phyloP scores from a whole-genome alignment of 2,797 vertebrate genomes.

The Chromis chromis region DNA sequence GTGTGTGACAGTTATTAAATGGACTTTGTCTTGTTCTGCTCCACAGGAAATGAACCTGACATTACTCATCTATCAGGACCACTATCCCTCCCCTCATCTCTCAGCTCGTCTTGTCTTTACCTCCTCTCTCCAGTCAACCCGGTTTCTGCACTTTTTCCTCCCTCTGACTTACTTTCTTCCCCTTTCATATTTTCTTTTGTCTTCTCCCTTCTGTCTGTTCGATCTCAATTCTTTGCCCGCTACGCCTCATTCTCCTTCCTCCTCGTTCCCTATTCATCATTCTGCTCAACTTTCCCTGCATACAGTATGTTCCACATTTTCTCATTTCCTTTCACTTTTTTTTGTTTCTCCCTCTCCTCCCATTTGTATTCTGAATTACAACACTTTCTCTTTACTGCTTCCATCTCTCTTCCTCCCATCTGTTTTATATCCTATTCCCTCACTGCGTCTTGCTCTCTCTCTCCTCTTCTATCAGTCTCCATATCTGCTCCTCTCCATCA shows the following conservation, averaged over 20 bases:
- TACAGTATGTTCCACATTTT: slow-evolving; percentile 27
- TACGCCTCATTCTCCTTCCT: slow-evolving; percentile 18
- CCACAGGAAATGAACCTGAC: slow-evolving; percentile 79
- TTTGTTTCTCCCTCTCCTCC: not conserved
- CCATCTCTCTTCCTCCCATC: slow-evolving; percentile 29
- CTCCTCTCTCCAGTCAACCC: slow-evolving; percentile 8
- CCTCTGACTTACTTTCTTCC: slow-evolving; percentile 10
- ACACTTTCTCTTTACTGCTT: slow-evolving; percentile 31
- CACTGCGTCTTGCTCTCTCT: slow-evolving; percentile 26
- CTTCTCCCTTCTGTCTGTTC: slow-evolving; percentile 6
- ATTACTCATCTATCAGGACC: slow-evolving; percentile 75
- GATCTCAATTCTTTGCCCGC: slow-evolving; percentile 6
- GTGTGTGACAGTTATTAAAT: slow-evolving; percentile 72
- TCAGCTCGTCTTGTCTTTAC: slow-evolving; percentile 35
- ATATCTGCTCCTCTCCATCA: slow-evolving; percentile 54
- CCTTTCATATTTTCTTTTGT: slow-evolving; percentile 11
- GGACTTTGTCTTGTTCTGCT: slow-evolving; percentile 73
- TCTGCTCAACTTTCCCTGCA: slow-evolving; percentile 23
- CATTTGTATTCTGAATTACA: slow-evolving; percentile 35
- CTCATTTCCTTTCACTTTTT: slow-evolving; percentile 29
- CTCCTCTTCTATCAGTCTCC: slow-evolving; percentile 43
- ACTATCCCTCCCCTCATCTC: slow-evolving; percentile 56
- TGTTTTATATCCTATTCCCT: slow-evolving; percentile 48
- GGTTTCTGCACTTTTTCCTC: slow-evolving; percentile 1
- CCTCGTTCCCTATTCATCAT: slow-evolving; percentile 31